Evolutionary conservation across 2,113 vertebrate species (phyloP).

Genomic region (Cyprinus carpio): DNA sequence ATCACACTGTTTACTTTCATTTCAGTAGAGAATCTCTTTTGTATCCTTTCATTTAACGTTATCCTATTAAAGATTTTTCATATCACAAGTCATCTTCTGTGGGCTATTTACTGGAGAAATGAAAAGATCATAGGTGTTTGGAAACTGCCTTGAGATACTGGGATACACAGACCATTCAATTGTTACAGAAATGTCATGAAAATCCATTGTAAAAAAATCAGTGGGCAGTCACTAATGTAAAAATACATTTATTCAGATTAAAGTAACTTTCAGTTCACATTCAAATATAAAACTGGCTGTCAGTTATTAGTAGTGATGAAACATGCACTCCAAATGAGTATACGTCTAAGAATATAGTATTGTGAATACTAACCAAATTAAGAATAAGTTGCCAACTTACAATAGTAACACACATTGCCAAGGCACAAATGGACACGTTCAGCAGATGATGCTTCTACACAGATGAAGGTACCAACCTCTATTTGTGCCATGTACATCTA

Average conservation of each 20-base stretch:
- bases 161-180: constrained; percentile 28
- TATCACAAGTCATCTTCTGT: not conserved
- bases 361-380: constrained; percentile 13
- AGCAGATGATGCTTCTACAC: constrained; percentile 31
- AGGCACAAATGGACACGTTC: constrained; percentile 36
- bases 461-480: constrained; percentile 28
- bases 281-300: constrained; percentile 67
- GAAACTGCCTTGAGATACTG: constrained; percentile 12
- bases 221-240: constrained; percentile 63
- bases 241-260: constrained; percentile 81
- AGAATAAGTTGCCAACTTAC: constrained; percentile 14
- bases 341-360: not conserved
- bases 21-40: constrained; percentile 3
- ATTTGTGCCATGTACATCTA: constrained; percentile 37
- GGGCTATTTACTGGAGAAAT: constrained; percentile 25
- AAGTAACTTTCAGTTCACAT: constrained; percentile 73
- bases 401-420: constrained; percentile 17
- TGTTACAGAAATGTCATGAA: constrained; percentile 4
- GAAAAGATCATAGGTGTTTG: constrained; percentile 10
- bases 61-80: constrained; percentile 22
- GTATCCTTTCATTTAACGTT: not conserved
- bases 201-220: constrained; percentile 13
- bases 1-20: constrained; percentile 7
- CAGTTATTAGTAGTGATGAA: constrained; percentile 22
- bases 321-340: constrained; percentile 64